Evolutionary conservation across 2,888 invertebrate genomes (phyloP).

Genomic region (Cheilosia variabilis): DNA sequence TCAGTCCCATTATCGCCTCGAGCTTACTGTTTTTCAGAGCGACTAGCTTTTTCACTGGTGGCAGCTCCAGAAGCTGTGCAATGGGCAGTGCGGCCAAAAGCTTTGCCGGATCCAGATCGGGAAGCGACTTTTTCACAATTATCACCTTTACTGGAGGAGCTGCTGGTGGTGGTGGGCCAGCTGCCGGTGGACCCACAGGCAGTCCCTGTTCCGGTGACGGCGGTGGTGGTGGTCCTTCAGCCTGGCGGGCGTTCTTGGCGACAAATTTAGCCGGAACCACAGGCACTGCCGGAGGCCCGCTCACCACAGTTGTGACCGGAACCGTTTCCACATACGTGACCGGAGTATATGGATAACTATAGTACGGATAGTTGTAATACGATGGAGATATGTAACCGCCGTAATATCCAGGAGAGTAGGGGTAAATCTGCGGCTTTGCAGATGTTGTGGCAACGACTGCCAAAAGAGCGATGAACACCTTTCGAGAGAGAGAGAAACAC

Average conservation of each 20-base stretch:
- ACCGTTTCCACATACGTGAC: slow-evolving; percentile 62
- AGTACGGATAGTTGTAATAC: slow-evolving; percentile 46
- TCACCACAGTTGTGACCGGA: slow-evolving; percentile 39
- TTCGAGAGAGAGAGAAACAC: background rate
- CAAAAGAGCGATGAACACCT: slow-evolving; percentile 65
- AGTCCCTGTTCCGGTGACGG: slow-evolving; percentile 11
- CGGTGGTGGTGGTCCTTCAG: background rate
- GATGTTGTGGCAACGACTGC: slow-evolving; percentile 53
- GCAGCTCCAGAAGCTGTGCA: slow-evolving; percentile 59
- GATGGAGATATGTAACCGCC: slow-evolving; percentile 27
- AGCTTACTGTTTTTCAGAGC: slow-evolving; percentile 52
- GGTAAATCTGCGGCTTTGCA: slow-evolving; percentile 52
- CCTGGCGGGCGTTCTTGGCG: slow-evolving; percentile 26
- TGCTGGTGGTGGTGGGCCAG: slow-evolving; percentile 5
- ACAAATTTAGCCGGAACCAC: slow-evolving; percentile 51
- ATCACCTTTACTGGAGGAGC: slow-evolving; percentile 10
- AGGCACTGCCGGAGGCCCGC: slow-evolving; percentile 35
- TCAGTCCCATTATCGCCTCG: slow-evolving; percentile 44
- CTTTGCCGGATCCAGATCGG: slow-evolving; percentile 49
- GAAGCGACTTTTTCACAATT: slow-evolving; percentile 25
- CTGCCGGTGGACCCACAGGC: slow-evolving; percentile 3
- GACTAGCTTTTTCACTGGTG: slow-evolving; percentile 52
- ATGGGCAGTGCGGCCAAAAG: slow-evolving; percentile 57
- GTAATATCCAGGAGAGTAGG: slow-evolving; percentile 49
- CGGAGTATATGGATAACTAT: slow-evolving; percentile 61